phyloP scores from a whole-genome alignment of 2,888 invertebrate species.

The Clepsis dumicolana region DNA sequence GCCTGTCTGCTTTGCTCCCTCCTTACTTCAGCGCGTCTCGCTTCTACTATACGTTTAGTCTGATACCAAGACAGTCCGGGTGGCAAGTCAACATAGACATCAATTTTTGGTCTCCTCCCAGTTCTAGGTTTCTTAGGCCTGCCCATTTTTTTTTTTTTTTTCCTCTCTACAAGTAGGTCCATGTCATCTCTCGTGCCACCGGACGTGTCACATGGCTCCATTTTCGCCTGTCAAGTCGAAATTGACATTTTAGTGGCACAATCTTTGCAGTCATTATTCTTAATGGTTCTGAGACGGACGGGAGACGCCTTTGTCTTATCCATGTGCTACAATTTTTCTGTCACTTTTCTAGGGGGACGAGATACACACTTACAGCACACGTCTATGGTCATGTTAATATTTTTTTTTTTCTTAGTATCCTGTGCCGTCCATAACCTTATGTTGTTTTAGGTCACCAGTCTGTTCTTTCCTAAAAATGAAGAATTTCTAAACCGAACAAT shows the following conservation, averaged over 20 bases:
- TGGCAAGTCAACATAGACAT: slow-evolving; percentile 11
- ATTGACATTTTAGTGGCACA: slow-evolving; percentile 15
- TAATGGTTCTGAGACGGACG: no score
- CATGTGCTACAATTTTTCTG: no score
- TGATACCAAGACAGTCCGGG: neutral
- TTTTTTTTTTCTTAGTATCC: no score
- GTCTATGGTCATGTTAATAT: no score
- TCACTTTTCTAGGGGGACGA: no score
- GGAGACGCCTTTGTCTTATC: no score
- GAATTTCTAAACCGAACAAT: no score
- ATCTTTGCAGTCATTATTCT: no score
- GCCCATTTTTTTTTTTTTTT: neutral
- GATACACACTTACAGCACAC: no score
- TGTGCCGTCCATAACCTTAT: no score
- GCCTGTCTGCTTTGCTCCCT: neutral
- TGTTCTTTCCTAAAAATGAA: no score
- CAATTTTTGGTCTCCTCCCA: slow-evolving; percentile 2
- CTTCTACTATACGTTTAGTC: neutral
- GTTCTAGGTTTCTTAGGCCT: slow-evolving; percentile 4
- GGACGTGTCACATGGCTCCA: neutral
- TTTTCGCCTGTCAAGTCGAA: slow-evolving; percentile 22
- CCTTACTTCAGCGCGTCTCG: neutral
- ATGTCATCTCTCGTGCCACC: neutral
- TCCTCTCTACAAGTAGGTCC: neutral
- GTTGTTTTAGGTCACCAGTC: no score